These are phyloP conservation scores for Stegastes partitus DNA, from an alignment of 2,113 vertebrate species.

Conservation along the genomic window DNA sequence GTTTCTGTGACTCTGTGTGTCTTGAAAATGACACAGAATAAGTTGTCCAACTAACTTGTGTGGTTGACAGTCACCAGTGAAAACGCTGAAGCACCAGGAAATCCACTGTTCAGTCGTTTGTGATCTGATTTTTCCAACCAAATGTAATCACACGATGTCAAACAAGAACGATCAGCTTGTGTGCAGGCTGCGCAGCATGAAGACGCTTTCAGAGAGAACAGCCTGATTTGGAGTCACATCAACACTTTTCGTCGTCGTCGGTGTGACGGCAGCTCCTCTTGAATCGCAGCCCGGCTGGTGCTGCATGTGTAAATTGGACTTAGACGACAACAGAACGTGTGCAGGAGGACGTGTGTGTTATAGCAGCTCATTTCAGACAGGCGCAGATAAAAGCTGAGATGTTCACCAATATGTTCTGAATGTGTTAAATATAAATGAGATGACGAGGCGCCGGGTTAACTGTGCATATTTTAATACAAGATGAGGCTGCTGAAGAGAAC, in stretches of 20 bases:
- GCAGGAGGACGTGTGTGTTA: neutral
- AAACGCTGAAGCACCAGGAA: neutral
- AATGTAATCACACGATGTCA: neutral
- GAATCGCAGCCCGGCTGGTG: constrained; percentile 23
- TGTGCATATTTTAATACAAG: neutral
- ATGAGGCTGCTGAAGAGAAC: too few species aligned
- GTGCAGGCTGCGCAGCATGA: too few species aligned
- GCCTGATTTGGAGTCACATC: neutral
- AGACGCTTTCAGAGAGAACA: too few species aligned
- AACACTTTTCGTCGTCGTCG: neutral
- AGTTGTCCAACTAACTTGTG: too few species aligned
- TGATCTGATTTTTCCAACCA: neutral
- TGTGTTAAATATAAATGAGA: constrained; percentile 10
- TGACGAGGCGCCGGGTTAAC: neutral
- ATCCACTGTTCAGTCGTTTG: too few species aligned
- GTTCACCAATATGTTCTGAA: constrained; percentile 54
- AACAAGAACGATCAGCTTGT: neutral
- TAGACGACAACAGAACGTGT: constrained; percentile 6
- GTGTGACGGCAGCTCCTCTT: constrained; percentile 21
- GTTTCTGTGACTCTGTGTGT: too few species aligned
- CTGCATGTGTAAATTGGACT: constrained; percentile 41
- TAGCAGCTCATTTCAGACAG: neutral
- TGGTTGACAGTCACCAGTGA: too few species aligned
- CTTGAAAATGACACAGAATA: too few species aligned
- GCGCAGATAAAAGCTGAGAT: constrained; percentile 37